Evolutionary conservation across 2,113 vertebrate species (phyloP), one percentile per base, ranked within the genome.

Genomic region (Galemys pyrenaicus): DNA sequence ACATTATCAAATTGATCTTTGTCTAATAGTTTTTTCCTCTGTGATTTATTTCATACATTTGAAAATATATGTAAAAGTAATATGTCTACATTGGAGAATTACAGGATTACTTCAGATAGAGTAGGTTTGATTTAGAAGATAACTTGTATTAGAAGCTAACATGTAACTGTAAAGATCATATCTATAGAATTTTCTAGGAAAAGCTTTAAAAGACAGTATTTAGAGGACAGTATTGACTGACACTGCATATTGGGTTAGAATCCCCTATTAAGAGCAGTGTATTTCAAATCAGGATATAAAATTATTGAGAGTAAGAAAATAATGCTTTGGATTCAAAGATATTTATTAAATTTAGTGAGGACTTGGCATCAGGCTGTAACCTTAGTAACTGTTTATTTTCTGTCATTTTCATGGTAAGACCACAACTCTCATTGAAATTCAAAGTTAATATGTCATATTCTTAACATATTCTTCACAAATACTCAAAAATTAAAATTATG

Each of bases 61-160:
- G 62, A 92, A 94, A 85, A 46, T 67, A 56, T 3, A 71, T 78
- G 46, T 71, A 78, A 94, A 41, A 71, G 26, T 46, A 46, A 6
- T 30, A n/a, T 81, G 68, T 49, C 28, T 74, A 26, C 26, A 58
- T 37, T 49, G 20, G 84, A 28, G 4, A 60, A 87, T 81, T 75
- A 35, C 11, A 84, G 58, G n/a, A 22, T 92, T 70, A 80, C 5
- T 28, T 51, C 91, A 91, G 86, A 94, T 86, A 94, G 74, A 60
- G 4, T 70, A 79, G 35, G 37, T 86, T 74, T 79, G 60, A 20
- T 20, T 92, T 94, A 10, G 32, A 84, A 74, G 81, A 74, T 73
- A 94, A 41, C 24, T 87, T 35, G n/a, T 3, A 79, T 75, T 89
- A 60, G 13, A 32, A n/a, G n/a, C n/a, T n/a, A n/a, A n/a, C n/a